These are phyloP conservation scores for Nematopogon swammerdamellus DNA, from an alignment of 2,888 invertebrate species.

Conservation along the genomic window DNA sequence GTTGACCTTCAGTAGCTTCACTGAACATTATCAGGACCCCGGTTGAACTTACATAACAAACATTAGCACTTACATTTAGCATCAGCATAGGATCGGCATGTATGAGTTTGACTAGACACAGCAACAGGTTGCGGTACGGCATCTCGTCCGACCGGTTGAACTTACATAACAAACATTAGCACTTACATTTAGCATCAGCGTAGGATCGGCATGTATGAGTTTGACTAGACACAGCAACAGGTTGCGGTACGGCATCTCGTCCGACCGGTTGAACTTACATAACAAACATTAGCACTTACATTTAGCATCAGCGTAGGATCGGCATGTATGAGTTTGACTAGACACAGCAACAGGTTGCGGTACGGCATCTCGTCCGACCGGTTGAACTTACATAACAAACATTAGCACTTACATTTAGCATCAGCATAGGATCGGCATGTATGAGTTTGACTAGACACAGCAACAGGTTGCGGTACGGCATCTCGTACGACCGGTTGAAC, in stretches of 20 bases:
- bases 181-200: slow-evolving; percentile 94
- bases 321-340: slow-evolving; percentile 93
- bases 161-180: too few relatives aligned
- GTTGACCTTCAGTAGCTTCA: too few relatives aligned
- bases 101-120: slow-evolving; percentile 90
- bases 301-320: slow-evolving; percentile 96
- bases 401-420: too few relatives aligned
- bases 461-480: slow-evolving; percentile 82
- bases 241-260: slow-evolving; percentile 86
- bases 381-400: too few relatives aligned
- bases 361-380: slow-evolving; percentile 87
- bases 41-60: too few relatives aligned
- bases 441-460: slow-evolving; percentile 90
- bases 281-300: too few relatives aligned
- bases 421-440: slow-evolving; percentile 93
- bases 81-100: slow-evolving; percentile 96
- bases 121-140: slow-evolving; percentile 80
- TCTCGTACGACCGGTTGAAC: slow-evolving; percentile 82
- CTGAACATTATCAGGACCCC: too few relatives aligned
- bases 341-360: slow-evolving; percentile 80
- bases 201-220: slow-evolving; percentile 93
- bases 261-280: too few relatives aligned
- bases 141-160: slow-evolving; percentile 90
- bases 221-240: slow-evolving; percentile 87
- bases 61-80: too few relatives aligned